Evolutionary conservation across 2,113 vertebrate genomes (phyloP), one percentile per base, ranked within the genome.

Genomic region (Trematomus loennbergii): DNA sequence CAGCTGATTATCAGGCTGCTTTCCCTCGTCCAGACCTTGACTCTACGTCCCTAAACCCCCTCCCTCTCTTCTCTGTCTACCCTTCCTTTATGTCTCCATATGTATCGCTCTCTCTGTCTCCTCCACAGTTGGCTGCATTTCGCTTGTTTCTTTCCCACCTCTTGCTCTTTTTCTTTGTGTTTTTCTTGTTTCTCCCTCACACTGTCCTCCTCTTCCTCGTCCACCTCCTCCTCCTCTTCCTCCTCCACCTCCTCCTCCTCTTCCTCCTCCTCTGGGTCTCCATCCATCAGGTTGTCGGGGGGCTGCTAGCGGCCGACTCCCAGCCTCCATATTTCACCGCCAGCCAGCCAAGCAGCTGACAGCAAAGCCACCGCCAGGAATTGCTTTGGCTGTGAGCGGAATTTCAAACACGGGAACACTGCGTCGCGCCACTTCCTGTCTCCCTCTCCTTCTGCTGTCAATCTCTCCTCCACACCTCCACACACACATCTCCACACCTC

Each of bases 241-340:
- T 73, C 25, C 61, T 90, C 89, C 90, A 68, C 61, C 79, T 7
- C 36, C 36, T 8, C 8, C 36, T 40, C 36, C 7, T 40, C 5
- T 85, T 93, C 83, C 83, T 91, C 89, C 29, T 95, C 95, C 95
- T 95, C 92, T 94, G 94, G 96, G 96, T 96, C 93, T 90, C 95
- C 96, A 98, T 98, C 97, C 96, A 97, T 97, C 97, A 98, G 96
- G 93, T 96, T 97, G 97, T 97, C 97, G 96, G 95, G 95, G 96
- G 96, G 96, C 95, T 95, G 96, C 97, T 96, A 95, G 96, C 95
- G 96, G 97, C 96, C 95, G 94, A 94, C 96, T 97, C 95, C 83
- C 95, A 96, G 96, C 96, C 96, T 96, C 97, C 96, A 95, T 97
- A 98, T 98, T 98, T 97, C 97, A 97, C 96, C 96, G 95, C 95